These are phyloP conservation scores for Spongilla lacustris DNA, from an alignment of 37 sponge, comb jelly and placozoan species.

Conservation along the genomic window DNA sequence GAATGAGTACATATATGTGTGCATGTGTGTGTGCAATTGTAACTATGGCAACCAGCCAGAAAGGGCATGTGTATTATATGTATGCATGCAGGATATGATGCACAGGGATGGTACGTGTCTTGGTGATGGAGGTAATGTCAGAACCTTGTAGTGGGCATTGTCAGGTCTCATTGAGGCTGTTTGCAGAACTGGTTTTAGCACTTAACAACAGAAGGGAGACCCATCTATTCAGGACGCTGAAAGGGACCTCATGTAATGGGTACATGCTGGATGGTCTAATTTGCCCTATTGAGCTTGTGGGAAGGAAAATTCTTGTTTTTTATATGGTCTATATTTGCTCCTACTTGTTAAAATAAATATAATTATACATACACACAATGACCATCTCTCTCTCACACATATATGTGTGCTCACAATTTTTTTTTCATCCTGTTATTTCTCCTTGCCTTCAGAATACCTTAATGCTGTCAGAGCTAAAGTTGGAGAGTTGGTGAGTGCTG, in stretches of 20 bases:
- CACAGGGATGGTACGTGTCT: background rate
- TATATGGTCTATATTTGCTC: background rate
- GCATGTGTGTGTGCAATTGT: background rate
- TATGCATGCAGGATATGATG: background rate
- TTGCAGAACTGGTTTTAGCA: background rate
- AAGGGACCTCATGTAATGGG: background rate
- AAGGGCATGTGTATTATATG: background rate
- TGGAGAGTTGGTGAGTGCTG: conserved; percentile 67
- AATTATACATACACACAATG: background rate
- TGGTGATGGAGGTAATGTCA: background rate
- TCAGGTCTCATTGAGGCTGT: background rate
- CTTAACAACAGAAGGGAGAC: background rate
- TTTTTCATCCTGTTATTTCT: conserved; percentile 25
- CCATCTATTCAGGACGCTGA: background rate
- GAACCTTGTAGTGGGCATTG: background rate
- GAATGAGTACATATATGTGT: background rate
- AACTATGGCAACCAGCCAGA: background rate
- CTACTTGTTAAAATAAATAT: background rate
- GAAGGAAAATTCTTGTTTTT: conserved; percentile 28
- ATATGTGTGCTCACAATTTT: conserved; percentile 16
- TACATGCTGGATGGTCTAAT: background rate
- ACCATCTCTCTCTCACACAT: background rate
- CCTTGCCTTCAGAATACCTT: conserved; percentile 59
- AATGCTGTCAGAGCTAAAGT: conserved; percentile 83
- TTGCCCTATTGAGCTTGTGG: background rate